A percentile compares a stretch with the other conserved stretches of the same genome.
phyloP scores from a whole-genome alignment of 2,797 vertebrate species.

The Alauda arvensis region DNA sequence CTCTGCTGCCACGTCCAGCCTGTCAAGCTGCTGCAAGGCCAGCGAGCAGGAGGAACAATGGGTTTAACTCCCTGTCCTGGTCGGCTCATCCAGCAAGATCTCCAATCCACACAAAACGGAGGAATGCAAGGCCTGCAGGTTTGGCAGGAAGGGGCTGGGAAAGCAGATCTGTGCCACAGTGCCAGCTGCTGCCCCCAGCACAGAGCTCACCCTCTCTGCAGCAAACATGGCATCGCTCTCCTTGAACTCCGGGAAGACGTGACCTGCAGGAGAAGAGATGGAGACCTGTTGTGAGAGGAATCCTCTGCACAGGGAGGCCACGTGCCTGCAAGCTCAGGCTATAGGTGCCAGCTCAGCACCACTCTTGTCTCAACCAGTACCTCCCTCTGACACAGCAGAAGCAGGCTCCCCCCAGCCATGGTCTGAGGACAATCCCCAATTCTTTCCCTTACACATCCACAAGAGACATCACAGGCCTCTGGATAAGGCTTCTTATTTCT shows the following conservation, averaged over 20 bases:
- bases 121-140: background rate
- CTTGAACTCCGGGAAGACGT: constrained; percentile 95
- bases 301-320: background rate
- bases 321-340: background rate
- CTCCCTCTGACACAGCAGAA: background rate
- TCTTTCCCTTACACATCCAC: background rate
- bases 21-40: background rate
- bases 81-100: background rate
- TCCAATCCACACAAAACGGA: accelerated
- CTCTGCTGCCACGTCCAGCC: background rate
- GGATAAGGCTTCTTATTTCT: background rate
- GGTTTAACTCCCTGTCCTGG: background rate
- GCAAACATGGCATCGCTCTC: constrained; percentile 98
- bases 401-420: background rate
- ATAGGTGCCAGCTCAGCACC: background rate
- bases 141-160: background rate
- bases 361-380: background rate
- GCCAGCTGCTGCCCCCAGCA: background rate
- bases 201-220: constrained; percentile 87
- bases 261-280: constrained; percentile 71
- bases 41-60: background rate
- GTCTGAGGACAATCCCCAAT: background rate
- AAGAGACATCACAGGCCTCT: background rate
- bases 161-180: background rate
- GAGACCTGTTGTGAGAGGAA: accelerated